Evolutionary conservation across 2,113 vertebrate species (phyloP).

Genomic region (Todiramphus chloris): DNA sequence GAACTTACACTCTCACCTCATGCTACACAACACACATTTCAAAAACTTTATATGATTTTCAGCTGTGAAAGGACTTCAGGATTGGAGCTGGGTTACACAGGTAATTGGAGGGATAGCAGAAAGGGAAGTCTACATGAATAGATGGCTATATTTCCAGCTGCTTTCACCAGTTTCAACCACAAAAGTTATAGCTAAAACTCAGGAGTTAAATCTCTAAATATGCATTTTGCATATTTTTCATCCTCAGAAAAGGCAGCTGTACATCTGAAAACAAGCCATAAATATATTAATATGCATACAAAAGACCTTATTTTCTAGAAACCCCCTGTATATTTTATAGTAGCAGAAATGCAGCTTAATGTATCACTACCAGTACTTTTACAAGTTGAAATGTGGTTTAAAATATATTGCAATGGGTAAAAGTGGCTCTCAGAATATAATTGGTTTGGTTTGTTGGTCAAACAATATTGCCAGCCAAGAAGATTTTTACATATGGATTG

Average conservation of each 20-base stretch:
- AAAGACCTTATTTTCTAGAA: neutral
- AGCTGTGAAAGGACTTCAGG: neutral
- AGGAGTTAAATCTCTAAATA: neutral
- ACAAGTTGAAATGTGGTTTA: neutral
- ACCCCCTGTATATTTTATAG: neutral
- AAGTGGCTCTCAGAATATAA: constrained; percentile 21
- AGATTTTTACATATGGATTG: neutral
- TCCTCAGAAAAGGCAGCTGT: neutral
- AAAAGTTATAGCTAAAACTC: neutral
- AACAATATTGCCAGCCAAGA: neutral
- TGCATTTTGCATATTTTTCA: neutral
- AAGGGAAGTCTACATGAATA: neutral
- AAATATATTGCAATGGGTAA: neutral
- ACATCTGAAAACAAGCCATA: neutral
- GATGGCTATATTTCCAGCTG: neutral
- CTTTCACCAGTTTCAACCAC: neutral
- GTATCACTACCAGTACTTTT: neutral
- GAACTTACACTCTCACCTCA: neutral
- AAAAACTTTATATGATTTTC: neutral
- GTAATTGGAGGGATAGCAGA: neutral
- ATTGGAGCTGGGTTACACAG: neutral
- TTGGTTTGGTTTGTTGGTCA: constrained; percentile 6
- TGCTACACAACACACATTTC: neutral
- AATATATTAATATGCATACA: neutral
- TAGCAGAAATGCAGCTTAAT: neutral